A percentile compares a stretch with the other conserved stretches of the same genome.
These are phyloP conservation scores for Sebastes cheni DNA, from an alignment of 2,797 vertebrate species.

Conservation along the genomic window DNA sequence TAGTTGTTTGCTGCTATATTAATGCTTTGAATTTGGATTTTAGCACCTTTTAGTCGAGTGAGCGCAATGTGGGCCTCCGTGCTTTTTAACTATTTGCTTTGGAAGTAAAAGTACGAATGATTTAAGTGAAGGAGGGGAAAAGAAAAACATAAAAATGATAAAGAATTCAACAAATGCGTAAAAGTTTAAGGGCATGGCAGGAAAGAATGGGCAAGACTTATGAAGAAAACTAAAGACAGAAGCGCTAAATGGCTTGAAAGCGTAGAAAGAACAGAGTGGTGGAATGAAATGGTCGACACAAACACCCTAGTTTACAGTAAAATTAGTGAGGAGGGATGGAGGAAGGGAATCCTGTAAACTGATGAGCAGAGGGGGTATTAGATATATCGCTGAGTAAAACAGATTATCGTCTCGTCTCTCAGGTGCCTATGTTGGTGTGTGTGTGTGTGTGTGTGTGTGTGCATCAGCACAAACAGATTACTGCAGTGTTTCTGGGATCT, in stretches of 20 bases:
- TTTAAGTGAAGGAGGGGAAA: not conserved
- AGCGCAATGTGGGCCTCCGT: not conserved
- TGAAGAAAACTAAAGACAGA: not conserved
- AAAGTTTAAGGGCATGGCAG: not conserved
- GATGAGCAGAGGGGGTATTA: conserved; percentile 47
- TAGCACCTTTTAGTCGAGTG: not conserved
- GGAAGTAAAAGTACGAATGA: not conserved
- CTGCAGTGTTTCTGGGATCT: conserved; percentile 39
- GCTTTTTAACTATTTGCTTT: not conserved
- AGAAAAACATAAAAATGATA: not conserved
- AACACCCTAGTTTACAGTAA: not conserved
- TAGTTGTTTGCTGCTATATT: too few relatives aligned
- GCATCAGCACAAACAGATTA: conserved; percentile 42
- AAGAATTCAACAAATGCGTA: not conserved
- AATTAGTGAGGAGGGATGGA: not conserved
- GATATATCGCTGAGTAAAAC: conserved; percentile 53
- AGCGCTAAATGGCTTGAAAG: not conserved
- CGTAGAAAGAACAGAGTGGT: not conserved
- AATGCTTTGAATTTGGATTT: not conserved
- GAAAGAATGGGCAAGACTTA: not conserved
- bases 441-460: not conserved
- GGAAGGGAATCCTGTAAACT: conserved; percentile 23
- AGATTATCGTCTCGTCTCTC: conserved; percentile 44
- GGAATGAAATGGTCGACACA: not conserved
- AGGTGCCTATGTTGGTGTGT: not conserved